Base-by-base conservation (phyloP, 2,113 vertebrate species). In the Cathartes aura region DNA sequence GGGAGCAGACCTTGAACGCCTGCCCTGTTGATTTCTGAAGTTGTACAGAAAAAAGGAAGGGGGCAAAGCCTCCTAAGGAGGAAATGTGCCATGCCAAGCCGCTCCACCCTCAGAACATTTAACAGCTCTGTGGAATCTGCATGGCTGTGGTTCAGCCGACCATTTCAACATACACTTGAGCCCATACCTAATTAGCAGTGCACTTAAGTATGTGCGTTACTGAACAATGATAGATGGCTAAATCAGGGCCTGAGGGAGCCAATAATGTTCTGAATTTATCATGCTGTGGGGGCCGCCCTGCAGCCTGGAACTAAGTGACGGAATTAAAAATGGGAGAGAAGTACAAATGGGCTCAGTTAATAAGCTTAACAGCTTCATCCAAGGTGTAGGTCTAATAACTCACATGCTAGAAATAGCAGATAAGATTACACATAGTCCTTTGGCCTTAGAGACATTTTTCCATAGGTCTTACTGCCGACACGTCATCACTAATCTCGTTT, bases 401-500 rank as follows among this genome's bases (percentile, higher is more conserved):
- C 95, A 96, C 55, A 89, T 74, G 94, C 93, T 87, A 91, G 96
- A 97, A 98, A 97, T 98, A 96, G 94, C 92, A 96, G 74, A 94
- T 94, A 97, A 96, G 90, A 97, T 97, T 97, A 91, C 64, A 84
- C 91, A 72, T 47, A 79, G 86, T 87, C 84, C 91, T 97, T 95
- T 97, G 95, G 97, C 96, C 97, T 73, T 55, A 96, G 87, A 0
- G 3, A 60, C 92, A 73, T 96, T 96, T 98, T 96, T 96, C 95
- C 71, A 93, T 87, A 96, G 97, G 97, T 86, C 90, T 89, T 78
- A 72, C 60, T 82, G 93, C 96, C 5, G 45, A 89, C 73, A 86
- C 50, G 38, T 95, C 95, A 90, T 76, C 90, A 36, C 97, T 98
- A 98, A 97, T 97, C 96, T 98, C 84, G 90, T 98, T 98, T 97